Base-by-base conservation (phyloP, 2,113 vertebrate genomes). In the Oryzias celebensis region DNA sequence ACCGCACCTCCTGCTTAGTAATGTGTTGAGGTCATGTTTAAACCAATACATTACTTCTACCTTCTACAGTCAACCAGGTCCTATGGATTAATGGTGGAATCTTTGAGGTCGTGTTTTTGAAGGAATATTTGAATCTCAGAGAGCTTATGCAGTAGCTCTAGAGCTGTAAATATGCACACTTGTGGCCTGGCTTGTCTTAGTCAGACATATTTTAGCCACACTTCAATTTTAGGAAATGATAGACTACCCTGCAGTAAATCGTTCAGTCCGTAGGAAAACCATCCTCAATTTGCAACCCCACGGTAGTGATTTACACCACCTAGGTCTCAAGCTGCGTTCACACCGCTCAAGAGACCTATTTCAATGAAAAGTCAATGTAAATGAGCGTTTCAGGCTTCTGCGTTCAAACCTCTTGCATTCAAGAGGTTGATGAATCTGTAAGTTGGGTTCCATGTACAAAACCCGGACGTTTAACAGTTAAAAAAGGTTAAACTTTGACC, bases 171-270 rank as follows among this genome's bases (percentile, higher is more conserved):
- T 49, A 52, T 31, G 61, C 36, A 59, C 56, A 70, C 50, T 24
- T 7, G 28, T 62, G 52, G 64, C 44, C 58, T 71, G 46, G 42
- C 51, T 71, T 56, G 48, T 62, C 60, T 78, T 53, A 54, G 51
- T 58, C 58, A n/a, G 41, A 62, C 51, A 72, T 10, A 36, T 56
- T 69, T 71, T 55, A 52, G 58, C 41, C 58, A 20, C 17, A 31
- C 49, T 15, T 23, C 65, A 59, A 62, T 68, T 59, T 71, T 75
- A 62, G 13, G 5, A 43, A 62, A 42, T 36, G 43, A 53, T 68
- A 68, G 49, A 81, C 76, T 57, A 65, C 45, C 65, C 51, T 31
- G 26, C 69, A 46, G 44, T 52, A 75, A 86, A 86, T 72, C 51
- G 54, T 65, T 68, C 53, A 69, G 50, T 69, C 57, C 59, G 56